Evolutionary conservation across 2,113 vertebrate species (phyloP).

Genomic region (Barbus barbus): DNA sequence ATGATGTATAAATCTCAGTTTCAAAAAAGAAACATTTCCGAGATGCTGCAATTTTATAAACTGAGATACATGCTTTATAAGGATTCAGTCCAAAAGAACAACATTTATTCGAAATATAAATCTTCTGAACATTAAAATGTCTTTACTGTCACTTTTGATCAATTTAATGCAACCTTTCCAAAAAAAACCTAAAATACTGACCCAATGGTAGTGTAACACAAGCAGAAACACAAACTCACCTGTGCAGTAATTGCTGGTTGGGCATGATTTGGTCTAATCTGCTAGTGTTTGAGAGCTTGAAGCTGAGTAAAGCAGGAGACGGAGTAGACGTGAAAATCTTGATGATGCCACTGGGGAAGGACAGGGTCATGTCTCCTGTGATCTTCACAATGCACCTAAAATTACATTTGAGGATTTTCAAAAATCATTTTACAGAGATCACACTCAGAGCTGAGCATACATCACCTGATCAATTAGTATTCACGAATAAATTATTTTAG

Average conservation of each 20-base stretch:
- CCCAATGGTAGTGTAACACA: not conserved
- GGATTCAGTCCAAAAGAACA: no score
- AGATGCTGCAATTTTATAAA: no score
- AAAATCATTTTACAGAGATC: not conserved
- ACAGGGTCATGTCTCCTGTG: constrained; percentile 95
- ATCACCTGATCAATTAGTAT: no score
- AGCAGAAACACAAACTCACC: constrained; percentile 69
- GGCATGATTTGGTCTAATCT: constrained; percentile 92
- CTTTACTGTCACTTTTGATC: not conserved
- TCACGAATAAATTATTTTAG: no score
- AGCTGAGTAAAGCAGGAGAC: constrained; percentile 89
- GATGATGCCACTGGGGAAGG: constrained; percentile 96
- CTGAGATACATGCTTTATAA: no score
- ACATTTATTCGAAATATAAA: no score
- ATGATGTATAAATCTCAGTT: no score
- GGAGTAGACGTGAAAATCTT: constrained; percentile 94
- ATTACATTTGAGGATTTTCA: not conserved
- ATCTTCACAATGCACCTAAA: constrained; percentile 97
- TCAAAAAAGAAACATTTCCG: no score
- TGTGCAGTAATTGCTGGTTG: constrained; percentile 92
- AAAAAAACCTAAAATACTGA: no score
- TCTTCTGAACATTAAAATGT: no score
- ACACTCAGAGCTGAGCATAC: not conserved
- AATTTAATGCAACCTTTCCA: no score
- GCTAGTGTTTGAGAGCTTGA: constrained; percentile 90